Evolutionary conservation across 2,797 vertebrate genomes (phyloP).

Genomic region (Lemur catta): DNA sequence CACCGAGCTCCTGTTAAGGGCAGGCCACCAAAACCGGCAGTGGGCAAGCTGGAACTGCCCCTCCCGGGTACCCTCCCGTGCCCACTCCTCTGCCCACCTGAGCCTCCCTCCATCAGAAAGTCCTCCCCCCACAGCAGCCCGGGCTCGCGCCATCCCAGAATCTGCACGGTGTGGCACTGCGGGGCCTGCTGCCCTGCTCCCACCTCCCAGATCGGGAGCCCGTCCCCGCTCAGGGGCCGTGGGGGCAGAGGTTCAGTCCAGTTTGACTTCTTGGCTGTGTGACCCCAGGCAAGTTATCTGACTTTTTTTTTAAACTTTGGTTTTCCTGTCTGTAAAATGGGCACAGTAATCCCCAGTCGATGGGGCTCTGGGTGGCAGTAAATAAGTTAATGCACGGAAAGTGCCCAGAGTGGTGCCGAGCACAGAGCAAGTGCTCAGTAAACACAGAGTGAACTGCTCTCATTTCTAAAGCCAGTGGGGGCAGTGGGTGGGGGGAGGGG

Average conservation of each 20-base stretch:
- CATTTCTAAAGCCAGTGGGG: background rate
- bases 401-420: accelerated
- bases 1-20: background rate
- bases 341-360: background rate
- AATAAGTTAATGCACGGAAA: background rate
- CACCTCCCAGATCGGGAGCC: background rate
- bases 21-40: accelerated
- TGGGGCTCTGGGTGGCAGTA: background rate
- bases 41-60: background rate
- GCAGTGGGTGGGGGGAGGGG: accelerated
- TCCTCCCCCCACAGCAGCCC: background rate
- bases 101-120: conserved; percentile 11
- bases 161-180: background rate
- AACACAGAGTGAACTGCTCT: accelerated
- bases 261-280: background rate
- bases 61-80: background rate
- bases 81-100: conserved; percentile 44
- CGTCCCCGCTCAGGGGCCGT: accelerated
- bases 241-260: background rate
- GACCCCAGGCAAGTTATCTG: background rate
- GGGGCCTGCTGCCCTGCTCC: background rate
- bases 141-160: background rate
- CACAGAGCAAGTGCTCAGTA: background rate
- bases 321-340: conserved; percentile 32
- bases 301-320: background rate